A percentile compares a stretch with the other conserved stretches of the same genome.
Conservation (phyloP, 1,140 invertebrate species). For the Diorhabda elongata region DNA sequence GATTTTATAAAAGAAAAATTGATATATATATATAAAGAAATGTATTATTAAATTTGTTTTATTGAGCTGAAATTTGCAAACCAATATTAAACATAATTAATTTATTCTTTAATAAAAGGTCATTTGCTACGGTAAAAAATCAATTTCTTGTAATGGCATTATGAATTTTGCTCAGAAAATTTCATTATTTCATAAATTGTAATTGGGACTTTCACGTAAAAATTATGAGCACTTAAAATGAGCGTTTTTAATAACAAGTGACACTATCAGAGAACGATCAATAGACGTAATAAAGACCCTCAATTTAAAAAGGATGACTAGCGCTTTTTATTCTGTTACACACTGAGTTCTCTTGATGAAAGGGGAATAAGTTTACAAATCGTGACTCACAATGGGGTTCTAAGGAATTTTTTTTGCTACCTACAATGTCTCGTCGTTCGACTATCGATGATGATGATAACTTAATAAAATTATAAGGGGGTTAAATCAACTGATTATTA, state of each 20-base stretch:
- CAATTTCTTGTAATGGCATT: background rate
- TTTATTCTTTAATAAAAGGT: too few species aligned
- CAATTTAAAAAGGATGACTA: constrained; percentile 16
- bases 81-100: too few species aligned
- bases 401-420: background rate
- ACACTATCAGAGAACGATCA: constrained; percentile 13
- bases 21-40: too few species aligned
- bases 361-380: constrained; percentile 16
- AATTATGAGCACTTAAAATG: constrained; percentile 6
- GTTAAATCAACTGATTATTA: too few species aligned
- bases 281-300: constrained; percentile 21
- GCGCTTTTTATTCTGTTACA: constrained; percentile 9
- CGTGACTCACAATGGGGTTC: constrained; percentile 12
- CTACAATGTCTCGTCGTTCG: background rate
- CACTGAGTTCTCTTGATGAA: constrained; percentile 6
- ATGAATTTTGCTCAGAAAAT: background rate
- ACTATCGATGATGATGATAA: too few species aligned
- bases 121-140: background rate
- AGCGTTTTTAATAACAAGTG: constrained; percentile 14
- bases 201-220: constrained; percentile 2
- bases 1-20: too few species aligned
- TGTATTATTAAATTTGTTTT: too few species aligned
- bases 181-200: background rate
- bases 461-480: too few species aligned
- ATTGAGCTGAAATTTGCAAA: too few species aligned